Base-by-base conservation (phyloP, 2,888 invertebrate genomes). In the Notocelia uddmanniana region DNA sequence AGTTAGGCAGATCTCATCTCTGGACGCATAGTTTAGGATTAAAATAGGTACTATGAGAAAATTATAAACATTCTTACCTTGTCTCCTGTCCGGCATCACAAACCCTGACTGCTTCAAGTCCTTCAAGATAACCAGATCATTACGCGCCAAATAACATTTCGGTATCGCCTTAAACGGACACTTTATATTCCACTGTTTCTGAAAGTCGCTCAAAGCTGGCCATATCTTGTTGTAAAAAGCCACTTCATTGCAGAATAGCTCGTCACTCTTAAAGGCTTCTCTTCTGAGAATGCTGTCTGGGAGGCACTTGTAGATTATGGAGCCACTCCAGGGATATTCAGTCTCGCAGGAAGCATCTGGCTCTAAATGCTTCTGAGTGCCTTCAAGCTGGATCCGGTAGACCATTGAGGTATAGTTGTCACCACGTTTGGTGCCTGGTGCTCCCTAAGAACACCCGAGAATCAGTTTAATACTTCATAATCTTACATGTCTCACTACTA, bases 371-470 rank as follows among this genome's bases (percentile, higher is more conserved):
- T 89, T 89, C 18, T 85, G 85, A 5, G 78, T 78, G 0, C 96
- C 96, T 77, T 94, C 95, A 3, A 96, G 86, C 0, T 94, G 90
- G 69, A 96, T 93, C 15, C 96, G 94, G 85, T 96, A 96, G 9
- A 96, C 90, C 93, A 96, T 95, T 10, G 96, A 96, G 0, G 96
- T 96, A 81, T 96, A 96, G 85, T 96, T 96, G 80, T 96, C 96
- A 0, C 96, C 96, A 66, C 96, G 92, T 71, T 95, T 96, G 0
- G 96, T 95, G n/a, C 96, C 96, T 3, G 94, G 95, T 18, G 95
- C 95, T 74, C 96, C 95, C 95, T 96, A 76, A 11, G 34, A 45
- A n/a, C n/a, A n/a, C 45, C 45, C 45, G 5, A n/a, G n/a, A 45
- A 45, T n/a, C 45, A n/a, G 41, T 15, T 41, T 15, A 15, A 5